A percentile compares a stretch with the other conserved stretches of the same genome.
Conservation (phyloP, 2,888 invertebrate species). For the Pyrrhosoma nymphula region DNA sequence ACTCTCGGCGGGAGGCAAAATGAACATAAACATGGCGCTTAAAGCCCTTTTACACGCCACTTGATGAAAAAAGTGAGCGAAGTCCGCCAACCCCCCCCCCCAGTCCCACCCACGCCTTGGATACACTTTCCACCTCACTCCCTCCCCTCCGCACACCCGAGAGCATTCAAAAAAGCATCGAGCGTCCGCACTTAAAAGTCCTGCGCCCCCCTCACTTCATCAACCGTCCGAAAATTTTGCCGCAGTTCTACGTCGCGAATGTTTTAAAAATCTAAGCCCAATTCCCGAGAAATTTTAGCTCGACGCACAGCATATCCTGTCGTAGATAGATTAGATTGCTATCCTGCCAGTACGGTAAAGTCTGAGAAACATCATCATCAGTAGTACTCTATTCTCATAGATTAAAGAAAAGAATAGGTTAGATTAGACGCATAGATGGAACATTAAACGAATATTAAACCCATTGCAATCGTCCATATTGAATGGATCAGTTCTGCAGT, state of each 20-base stretch:
- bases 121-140: background rate
- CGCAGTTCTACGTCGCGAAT: background rate
- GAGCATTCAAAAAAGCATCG: background rate
- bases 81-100: background rate
- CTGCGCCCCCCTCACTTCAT: background rate
- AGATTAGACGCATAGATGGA: too few relatives aligned
- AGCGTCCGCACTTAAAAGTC: background rate
- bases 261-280: background rate
- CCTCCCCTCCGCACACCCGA: background rate
- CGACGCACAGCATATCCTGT: too few relatives aligned
- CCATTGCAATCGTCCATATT: too few relatives aligned
- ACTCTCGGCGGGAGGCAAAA: background rate
- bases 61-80: conserved; percentile 11
- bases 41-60: conserved; percentile 13
- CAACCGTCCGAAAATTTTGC: background rate
- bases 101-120: background rate
- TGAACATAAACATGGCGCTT: background rate
- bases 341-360: too few relatives aligned
- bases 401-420: too few relatives aligned
- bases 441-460: too few relatives aligned
- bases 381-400: too few relatives aligned
- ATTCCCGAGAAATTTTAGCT: too few relatives aligned
- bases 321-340: too few relatives aligned
- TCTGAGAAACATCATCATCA: too few relatives aligned
- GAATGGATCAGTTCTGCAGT: too few relatives aligned